Evolutionary conservation across 2,113 vertebrate genomes (phyloP), one percentile per base, ranked within the genome.

Genomic region (Centropristis striata): DNA sequence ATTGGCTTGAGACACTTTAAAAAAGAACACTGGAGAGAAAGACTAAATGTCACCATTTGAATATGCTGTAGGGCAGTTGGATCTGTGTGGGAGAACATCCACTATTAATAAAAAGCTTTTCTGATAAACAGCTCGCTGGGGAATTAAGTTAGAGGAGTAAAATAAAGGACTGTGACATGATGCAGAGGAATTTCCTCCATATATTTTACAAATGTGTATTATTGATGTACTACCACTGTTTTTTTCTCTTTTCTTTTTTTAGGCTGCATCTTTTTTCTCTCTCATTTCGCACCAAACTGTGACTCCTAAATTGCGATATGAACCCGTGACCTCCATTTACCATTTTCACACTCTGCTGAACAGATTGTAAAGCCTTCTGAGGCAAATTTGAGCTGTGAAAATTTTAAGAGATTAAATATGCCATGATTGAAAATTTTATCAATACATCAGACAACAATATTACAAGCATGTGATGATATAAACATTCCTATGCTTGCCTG

Each of bases 31-130:
- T 61, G 16, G 42, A 64, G 46, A 49, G 44, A 68, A 28, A 71
- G 60, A 80, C 32, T 80, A 64, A 80, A 76, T 77, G 71, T 80
- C 42, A 50, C 54, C 51, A 7, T 54, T 59, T 75, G 15, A 82
- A 81, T 69, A 36, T n/a, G 76, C 50, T 80, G 58, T 8, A 59
- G 50, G 51, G 57, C 54, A 28, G 47, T 5, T n/a, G 5, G 53
- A 28, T 66, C 66, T 25, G 71, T 47, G 61, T 15, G 4, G 27
- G 4, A 54, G 36, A 83, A 58, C 36, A 79, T 67, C 50, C 7
- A 67, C 23, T 23, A 27, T 69, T 61, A 53, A 60, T 59, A 50
- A 39, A 39, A 75, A 55, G 15, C 9, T 16, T 46, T 27, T 64
- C 12, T 18, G 1, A 49, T n/a, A 55, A 39, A 21, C 28, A 41